phyloP scores from a whole-genome alignment of 2,113 vertebrate genomes.

The Saiga tatarica region DNA sequence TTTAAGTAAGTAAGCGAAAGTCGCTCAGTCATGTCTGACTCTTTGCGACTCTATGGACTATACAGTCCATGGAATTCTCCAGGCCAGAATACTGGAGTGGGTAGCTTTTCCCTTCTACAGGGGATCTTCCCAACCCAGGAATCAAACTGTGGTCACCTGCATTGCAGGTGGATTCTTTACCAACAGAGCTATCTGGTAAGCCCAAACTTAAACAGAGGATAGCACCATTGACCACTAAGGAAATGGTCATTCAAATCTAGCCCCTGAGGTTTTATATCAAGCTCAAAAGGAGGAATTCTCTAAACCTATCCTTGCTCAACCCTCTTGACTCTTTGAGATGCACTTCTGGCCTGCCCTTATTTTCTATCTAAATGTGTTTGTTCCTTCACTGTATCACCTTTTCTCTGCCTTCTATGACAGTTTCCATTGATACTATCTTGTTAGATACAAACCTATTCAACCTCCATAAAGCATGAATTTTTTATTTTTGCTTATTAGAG shows the following conservation, averaged over 20 bases:
- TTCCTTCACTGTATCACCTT: neutral
- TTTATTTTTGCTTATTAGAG: neutral
- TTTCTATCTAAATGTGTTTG: neutral
- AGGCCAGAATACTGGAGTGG: neutral
- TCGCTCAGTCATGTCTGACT: neutral
- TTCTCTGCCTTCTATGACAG: neutral
- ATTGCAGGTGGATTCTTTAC: neutral
- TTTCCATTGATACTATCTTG: neutral
- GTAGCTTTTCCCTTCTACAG: neutral
- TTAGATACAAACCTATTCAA: neutral
- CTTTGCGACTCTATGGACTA: neutral
- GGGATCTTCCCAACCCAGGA: neutral
- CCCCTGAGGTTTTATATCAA: neutral
- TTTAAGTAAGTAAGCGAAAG: neutral
- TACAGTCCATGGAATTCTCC: neutral
- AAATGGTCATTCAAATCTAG: neutral
- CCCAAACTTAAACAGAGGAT: neutral
- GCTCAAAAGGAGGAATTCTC: neutral
- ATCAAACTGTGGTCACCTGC: accelerated
- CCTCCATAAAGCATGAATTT: neutral
- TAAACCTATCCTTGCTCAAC: neutral
- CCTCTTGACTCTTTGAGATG: neutral
- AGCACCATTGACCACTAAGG: neutral
- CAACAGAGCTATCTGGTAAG: neutral
- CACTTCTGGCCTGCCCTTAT: neutral